A percentile compares a stretch with the other conserved stretches of the same genome.
phyloP scores from a whole-genome alignment of 1,140 invertebrate genomes.

The Anastatus disparis region DNA sequence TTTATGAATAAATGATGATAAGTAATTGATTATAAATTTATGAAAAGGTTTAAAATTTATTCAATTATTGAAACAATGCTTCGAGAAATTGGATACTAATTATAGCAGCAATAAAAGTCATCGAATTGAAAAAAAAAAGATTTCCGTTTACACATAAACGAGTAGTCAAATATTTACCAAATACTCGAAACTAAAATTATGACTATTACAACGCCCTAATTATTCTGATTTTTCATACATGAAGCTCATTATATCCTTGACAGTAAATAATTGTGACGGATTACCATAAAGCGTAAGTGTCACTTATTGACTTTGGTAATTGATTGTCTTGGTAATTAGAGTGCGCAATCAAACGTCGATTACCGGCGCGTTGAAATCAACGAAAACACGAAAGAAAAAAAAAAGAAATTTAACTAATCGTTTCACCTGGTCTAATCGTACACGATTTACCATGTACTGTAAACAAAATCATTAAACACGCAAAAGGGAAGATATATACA shows the following conservation, averaged over 20 bases:
- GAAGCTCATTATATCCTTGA: constrained; percentile 6
- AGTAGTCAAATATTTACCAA: no score
- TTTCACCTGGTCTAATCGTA: constrained; percentile 56
- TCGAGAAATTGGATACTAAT: no score
- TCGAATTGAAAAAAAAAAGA: no score
- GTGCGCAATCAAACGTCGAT: constrained; percentile 32
- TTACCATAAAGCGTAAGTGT: background rate
- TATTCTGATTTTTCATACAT: no score
- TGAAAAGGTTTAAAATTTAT: no score
- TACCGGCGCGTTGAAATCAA: background rate
- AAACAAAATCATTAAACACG: constrained; percentile 63
- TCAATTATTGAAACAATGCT: no score
- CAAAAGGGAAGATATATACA: constrained; percentile 5
- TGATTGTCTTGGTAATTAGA: constrained; percentile 21
- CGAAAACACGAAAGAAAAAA: background rate
- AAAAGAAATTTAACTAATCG: constrained; percentile 14
- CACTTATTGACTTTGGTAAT: constrained; percentile 17
- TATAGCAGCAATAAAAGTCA: no score
- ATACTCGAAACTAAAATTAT: no score
- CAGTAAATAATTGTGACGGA: constrained; percentile 18
- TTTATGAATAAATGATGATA: no score
- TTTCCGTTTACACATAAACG: no score
- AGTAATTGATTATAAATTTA: no score
- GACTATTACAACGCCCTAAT: no score
- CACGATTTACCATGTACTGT: constrained; percentile 32